phyloP scores from a whole-genome alignment of 2,113 vertebrate genomes.

The Arvicanthis niloticus region DNA sequence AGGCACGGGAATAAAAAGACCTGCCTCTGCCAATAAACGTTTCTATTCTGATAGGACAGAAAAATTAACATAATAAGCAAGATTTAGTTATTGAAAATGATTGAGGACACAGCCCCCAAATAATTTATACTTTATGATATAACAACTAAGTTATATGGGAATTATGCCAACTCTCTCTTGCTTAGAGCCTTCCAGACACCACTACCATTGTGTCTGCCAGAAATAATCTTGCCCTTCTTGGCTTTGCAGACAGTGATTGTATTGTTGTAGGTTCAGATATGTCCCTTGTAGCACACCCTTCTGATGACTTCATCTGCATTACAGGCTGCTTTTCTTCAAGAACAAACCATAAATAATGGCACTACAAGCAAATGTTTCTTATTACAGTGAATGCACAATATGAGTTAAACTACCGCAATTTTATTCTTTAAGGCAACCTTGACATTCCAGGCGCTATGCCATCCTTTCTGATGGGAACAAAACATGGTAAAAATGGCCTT shows the following conservation, averaged over 20 bases:
- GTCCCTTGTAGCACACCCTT: neutral
- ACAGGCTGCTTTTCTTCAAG: conserved; percentile 2
- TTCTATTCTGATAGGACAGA: conserved; percentile 21
- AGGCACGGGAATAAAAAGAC: neutral
- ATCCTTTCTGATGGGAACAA: neutral
- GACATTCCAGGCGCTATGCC: neutral
- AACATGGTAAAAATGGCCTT: neutral
- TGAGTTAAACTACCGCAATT: neutral
- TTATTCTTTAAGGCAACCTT: neutral
- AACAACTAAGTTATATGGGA: neutral
- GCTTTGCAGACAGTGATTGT: neutral
- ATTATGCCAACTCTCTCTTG: neutral
- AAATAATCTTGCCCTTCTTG: neutral
- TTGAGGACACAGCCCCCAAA: neutral
- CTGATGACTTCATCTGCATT: neutral
- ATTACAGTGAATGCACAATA: neutral
- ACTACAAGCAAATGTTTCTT: conserved; percentile 28
- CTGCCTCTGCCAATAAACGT: neutral
- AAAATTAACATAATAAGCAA: conserved; percentile 35
- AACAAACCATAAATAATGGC: conserved; percentile 2
- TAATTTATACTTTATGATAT: conserved; percentile 58
- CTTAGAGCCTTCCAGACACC: neutral
- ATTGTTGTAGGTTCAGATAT: neutral
- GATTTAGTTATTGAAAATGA: neutral
- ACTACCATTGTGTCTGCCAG: conserved; percentile 17